These are phyloP conservation scores for Mya arenaria DNA, from an alignment of 1,140 invertebrate species.

Conservation along the genomic window DNA sequence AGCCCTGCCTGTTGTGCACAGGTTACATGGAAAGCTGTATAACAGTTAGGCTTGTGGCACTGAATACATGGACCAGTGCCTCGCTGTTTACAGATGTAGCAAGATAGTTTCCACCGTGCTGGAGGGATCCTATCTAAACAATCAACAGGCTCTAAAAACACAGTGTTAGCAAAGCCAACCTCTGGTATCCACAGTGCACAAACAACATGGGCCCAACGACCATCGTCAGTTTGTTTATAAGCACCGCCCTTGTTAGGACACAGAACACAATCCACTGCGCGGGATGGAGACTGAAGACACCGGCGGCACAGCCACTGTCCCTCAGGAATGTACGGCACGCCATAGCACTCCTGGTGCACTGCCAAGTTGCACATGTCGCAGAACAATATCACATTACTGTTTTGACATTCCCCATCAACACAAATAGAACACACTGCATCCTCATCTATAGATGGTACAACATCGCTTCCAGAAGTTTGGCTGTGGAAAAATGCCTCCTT, in stretches of 20 bases:
- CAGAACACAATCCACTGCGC: slow-evolving; percentile 97
- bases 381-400: slow-evolving; percentile 97
- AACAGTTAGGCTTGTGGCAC: slow-evolving; percentile 98
- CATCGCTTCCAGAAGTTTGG: slow-evolving; percentile 76
- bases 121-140: slow-evolving; percentile 97
- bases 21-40: slow-evolving; percentile 98
- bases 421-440: slow-evolving; percentile 99
- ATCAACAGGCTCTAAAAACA: slow-evolving; percentile 97
- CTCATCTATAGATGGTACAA: slow-evolving; percentile 87
- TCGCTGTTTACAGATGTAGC: slow-evolving; percentile 97
- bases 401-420: slow-evolving; percentile 96
- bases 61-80: slow-evolving; percentile 98
- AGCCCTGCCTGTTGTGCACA: slow-evolving; percentile 98
- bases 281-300: slow-evolving; percentile 97
- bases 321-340: slow-evolving; percentile 99
- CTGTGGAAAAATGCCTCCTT: slow-evolving; percentile 97
- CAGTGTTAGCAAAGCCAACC: slow-evolving; percentile 95
- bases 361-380: slow-evolving; percentile 99
- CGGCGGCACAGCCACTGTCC: slow-evolving; percentile 98
- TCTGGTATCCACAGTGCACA: slow-evolving; percentile 99
- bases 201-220: slow-evolving; percentile 98
- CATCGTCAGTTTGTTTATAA: slow-evolving; percentile 98
- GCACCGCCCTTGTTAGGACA: slow-evolving; percentile 99
- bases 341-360: slow-evolving; percentile 99
- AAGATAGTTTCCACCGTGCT: slow-evolving; percentile 96